phyloP scores from a whole-genome alignment of 2,888 invertebrate species.

The Ochlodes sylvanus region DNA sequence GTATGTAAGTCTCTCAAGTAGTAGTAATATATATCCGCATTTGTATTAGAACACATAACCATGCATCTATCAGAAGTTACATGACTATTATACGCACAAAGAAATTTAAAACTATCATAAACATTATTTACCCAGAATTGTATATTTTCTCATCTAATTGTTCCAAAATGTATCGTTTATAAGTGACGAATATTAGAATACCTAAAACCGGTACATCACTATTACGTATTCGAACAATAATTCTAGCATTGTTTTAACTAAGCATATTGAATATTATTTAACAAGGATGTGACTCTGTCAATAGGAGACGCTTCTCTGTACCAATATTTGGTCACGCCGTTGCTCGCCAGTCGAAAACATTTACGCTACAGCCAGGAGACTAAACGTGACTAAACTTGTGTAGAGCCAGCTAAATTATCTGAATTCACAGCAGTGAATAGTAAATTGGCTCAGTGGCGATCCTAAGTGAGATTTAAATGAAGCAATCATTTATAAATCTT shows the following conservation, averaged over 20 bases:
- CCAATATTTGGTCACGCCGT: slow-evolving; percentile 32
- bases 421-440: slow-evolving; percentile 55
- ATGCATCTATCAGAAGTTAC: too few relatives aligned
- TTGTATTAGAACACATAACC: too few relatives aligned
- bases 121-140: too few relatives aligned
- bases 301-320: slow-evolving; percentile 8
- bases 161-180: too few relatives aligned
- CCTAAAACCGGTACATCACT: too few relatives aligned
- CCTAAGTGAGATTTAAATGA: slow-evolving; percentile 36
- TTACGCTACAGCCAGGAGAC: slow-evolving; percentile 56
- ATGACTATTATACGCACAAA: too few relatives aligned
- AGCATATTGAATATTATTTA: not conserved
- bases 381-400: slow-evolving; percentile 61
- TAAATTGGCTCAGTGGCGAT: slow-evolving; percentile 41
- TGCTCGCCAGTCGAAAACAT: slow-evolving; percentile 59
- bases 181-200: too few relatives aligned
- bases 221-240: too few relatives aligned
- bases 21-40: not conserved
- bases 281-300: not conserved
- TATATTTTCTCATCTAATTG: too few relatives aligned
- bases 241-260: too few relatives aligned
- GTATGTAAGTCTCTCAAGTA: not conserved
- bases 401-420: slow-evolving; percentile 57
- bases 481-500: slow-evolving; percentile 33
- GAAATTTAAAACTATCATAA: too few relatives aligned